phyloP scores from a whole-genome alignment of 2,888 invertebrate species.

The Phymatocera aterrima region DNA sequence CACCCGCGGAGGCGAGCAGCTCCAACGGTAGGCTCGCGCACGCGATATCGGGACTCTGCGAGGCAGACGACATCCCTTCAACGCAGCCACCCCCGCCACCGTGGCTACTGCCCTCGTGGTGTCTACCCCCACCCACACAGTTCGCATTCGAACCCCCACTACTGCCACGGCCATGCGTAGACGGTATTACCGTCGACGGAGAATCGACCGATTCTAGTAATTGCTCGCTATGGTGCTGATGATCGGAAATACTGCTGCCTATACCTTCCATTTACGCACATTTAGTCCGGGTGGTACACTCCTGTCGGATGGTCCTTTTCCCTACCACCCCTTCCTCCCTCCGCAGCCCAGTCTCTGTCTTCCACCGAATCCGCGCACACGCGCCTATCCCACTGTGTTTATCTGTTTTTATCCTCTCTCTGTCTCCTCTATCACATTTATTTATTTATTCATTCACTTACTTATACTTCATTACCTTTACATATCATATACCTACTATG shows the following conservation, averaged over 20 bases:
- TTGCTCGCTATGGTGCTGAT: constrained; percentile 73
- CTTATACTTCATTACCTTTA: too few relatives aligned
- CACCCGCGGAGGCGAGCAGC: constrained; percentile 73
- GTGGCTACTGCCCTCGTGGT: constrained; percentile 41
- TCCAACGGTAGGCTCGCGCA: constrained; percentile 73
- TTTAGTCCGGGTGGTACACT: constrained; percentile 69
- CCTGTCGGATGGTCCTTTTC: constrained; percentile 51
- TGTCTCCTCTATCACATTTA: background rate
- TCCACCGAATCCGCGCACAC: constrained; percentile 28
- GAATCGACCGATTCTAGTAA: constrained; percentile 76
- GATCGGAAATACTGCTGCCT: constrained; percentile 73
- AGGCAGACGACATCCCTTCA: constrained; percentile 73
- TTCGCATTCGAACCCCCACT: constrained; percentile 53
- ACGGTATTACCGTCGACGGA: constrained; percentile 66
- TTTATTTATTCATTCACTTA: too few relatives aligned
- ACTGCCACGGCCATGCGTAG: constrained; percentile 70
- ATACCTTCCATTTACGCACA: constrained; percentile 75
- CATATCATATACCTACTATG: background rate
- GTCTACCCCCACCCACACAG: constrained; percentile 57
- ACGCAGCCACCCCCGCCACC: constrained; percentile 55
- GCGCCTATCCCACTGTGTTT: constrained; percentile 15
- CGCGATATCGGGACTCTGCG: constrained; percentile 74
- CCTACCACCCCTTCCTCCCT: constrained; percentile 35
- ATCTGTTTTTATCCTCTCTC: constrained; percentile 22
- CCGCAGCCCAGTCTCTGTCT: constrained; percentile 4